Evolutionary conservation across 2,888 invertebrate genomes (phyloP).

Genomic region (Aphodius sticticus): DNA sequence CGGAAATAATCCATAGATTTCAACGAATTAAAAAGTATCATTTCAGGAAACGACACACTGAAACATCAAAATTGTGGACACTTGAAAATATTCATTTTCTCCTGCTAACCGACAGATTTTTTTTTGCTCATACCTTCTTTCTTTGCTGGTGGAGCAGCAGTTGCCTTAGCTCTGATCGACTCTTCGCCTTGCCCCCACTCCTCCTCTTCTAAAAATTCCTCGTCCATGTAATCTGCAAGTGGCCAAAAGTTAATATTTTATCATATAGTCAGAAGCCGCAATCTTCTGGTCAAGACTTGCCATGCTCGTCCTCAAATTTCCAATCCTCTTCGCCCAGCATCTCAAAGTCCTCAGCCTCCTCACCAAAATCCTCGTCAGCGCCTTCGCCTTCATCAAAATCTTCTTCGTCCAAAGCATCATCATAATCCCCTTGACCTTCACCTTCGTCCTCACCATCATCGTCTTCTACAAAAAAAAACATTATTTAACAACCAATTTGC

Average conservation of each 20-base stretch:
- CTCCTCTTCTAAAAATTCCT: neutral
- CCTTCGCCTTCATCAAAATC: constrained; percentile 30
- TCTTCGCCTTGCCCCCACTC: neutral
- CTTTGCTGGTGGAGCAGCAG: neutral
- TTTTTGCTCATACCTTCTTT: neutral
- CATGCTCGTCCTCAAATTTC: constrained; percentile 15
- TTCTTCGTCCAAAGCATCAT: constrained; percentile 16
- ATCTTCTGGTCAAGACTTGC: neutral
- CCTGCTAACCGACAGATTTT: no score
- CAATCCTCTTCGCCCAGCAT: neutral
- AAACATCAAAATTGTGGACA: no score
- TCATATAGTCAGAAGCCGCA: neutral
- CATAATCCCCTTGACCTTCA: constrained; percentile 33
- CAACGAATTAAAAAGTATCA: no score
- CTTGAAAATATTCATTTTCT: no score
- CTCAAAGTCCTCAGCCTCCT: constrained; percentile 28
- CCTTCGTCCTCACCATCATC: constrained; percentile 41
- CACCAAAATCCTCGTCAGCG: constrained; percentile 18
- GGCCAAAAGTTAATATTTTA: neutral
- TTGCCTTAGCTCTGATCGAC: neutral
- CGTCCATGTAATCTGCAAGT: neutral
- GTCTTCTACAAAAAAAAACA: constrained; percentile 29
- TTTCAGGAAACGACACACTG: no score
- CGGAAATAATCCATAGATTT: no score
- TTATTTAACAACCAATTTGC: neutral